phyloP scores from a whole-genome alignment of 2,888 invertebrate species.

The Tenthredo scrophulariae region DNA sequence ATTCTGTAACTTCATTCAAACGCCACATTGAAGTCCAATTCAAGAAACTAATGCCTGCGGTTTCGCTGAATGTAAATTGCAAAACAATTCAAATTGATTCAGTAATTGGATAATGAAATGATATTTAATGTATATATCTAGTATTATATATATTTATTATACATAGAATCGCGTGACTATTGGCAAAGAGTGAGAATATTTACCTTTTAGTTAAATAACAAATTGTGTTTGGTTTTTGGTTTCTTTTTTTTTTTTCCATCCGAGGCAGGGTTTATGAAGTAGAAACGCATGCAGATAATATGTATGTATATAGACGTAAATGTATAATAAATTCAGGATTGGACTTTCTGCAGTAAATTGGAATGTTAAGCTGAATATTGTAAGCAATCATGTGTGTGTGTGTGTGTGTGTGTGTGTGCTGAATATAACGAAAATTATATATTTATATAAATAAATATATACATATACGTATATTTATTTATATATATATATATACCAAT shows the following conservation, averaged over 20 bases:
- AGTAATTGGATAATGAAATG: neutral
- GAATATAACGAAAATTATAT: constrained; percentile 67
- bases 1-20: constrained; percentile 56
- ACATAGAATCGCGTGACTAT: neutral
- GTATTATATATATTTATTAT: neutral
- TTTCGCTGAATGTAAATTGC: constrained; percentile 15
- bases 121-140: neutral
- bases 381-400: constrained; percentile 69
- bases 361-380: constrained; percentile 67
- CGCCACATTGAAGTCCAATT: constrained; percentile 23
- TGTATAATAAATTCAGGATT: constrained; percentile 58
- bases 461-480: neutral
- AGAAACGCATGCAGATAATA: constrained; percentile 53
- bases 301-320: constrained; percentile 38
- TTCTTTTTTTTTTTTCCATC: neutral
- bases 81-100: constrained; percentile 45
- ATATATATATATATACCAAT: no score
- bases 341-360: constrained; percentile 59
- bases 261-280: constrained; percentile 62
- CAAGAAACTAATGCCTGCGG: neutral
- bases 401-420: constrained; percentile 68
- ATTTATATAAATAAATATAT: neutral
- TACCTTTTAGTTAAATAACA: neutral
- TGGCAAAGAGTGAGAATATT: constrained; percentile 47
- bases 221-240: neutral